Percentiles rank a stretch among this genome's conserved stretches.
phyloP scores from a whole-genome alignment of 1,140 invertebrate genomes.

The Psilanteris sp. region DNA sequence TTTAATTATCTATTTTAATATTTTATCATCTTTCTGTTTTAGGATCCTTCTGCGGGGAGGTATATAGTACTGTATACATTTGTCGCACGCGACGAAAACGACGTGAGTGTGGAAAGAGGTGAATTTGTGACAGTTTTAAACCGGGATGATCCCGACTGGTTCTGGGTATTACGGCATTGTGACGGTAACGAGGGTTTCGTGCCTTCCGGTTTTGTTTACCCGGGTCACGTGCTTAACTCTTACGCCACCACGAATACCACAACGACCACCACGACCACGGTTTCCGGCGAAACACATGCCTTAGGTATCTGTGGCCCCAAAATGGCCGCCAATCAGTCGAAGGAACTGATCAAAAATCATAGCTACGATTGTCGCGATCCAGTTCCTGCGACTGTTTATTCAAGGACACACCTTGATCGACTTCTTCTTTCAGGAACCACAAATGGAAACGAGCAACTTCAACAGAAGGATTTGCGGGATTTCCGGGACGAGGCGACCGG shows the following conservation, averaged over 20 bases:
- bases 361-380: background rate
- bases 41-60: slow-evolving; percentile 89
- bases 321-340: background rate
- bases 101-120: slow-evolving; percentile 94
- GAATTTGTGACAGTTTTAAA: slow-evolving; percentile 97
- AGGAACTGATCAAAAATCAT: background rate
- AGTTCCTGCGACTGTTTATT: background rate
- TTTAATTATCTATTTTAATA: no score
- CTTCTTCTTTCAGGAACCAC: slow-evolving; percentile 64
- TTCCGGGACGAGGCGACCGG: slow-evolving; percentile 81
- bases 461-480: slow-evolving; percentile 76
- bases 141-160: slow-evolving; percentile 96
- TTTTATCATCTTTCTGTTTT: background rate
- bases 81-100: slow-evolving; percentile 95
- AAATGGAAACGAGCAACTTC: slow-evolving; percentile 71
- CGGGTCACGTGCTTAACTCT: slow-evolving; percentile 81
- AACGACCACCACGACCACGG: slow-evolving; percentile 69
- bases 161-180: slow-evolving; percentile 92
- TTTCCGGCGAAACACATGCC: slow-evolving; percentile 70
- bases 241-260: slow-evolving; percentile 74
- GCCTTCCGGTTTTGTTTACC: slow-evolving; percentile 96
- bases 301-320: slow-evolving; percentile 65
- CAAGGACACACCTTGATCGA: background rate
- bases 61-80: slow-evolving; percentile 97
- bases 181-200: slow-evolving; percentile 97